Evolutionary conservation across 2,888 invertebrate genomes (phyloP), one percentile per base, ranked within the genome.

Genomic region (Diabrotica balteata): DNA sequence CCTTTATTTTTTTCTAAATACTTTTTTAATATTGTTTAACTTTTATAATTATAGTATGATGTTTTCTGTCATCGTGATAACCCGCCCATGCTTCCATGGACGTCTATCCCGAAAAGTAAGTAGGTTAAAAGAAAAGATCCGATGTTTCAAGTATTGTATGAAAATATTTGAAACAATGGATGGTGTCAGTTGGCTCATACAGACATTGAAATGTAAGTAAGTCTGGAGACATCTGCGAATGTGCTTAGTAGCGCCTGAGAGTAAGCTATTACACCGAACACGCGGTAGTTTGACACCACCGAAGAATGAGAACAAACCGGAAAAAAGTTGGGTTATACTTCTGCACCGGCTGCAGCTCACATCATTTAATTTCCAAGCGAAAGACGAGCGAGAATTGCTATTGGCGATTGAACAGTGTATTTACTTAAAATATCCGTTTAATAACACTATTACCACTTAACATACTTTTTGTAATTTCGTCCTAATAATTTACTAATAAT

Each of bases 181-280:
- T 74, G 75, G n/a, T 43, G 44, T 75, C 78, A 77, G 76, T 77
- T 76, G 76, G 76, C 71, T 73, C 59, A 71, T 73, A 76, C 69
- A 73, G 72, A 70, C 63, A 73, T 72, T 72, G 73, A 72, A 60
- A 72, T 66, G 65, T 70, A 61, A 74, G 71, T 71, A 73, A 75
- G 68, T 75, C 75, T 75, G 76, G 78, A 77, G 77, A 79, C 81
- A 81, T 81, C 80, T 81, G 81, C 77, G 77, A 77, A 76, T 78
- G 80, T 79, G 79, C 78, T 80, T 80, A 76, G 74, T 74, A 74
- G 76, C 73, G 78, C 66, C 76, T 77, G 76, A 75, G 80, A 81
- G 78, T 80, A 81, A 82, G 80, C 81, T 77, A 81, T 82, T 81
- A 81, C 77, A 76, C 77, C 72, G 77, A 80, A 80, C 80, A 80